phyloP scores from a whole-genome alignment of 1,140 invertebrate species.

The Lepidurus couesii region DNA sequence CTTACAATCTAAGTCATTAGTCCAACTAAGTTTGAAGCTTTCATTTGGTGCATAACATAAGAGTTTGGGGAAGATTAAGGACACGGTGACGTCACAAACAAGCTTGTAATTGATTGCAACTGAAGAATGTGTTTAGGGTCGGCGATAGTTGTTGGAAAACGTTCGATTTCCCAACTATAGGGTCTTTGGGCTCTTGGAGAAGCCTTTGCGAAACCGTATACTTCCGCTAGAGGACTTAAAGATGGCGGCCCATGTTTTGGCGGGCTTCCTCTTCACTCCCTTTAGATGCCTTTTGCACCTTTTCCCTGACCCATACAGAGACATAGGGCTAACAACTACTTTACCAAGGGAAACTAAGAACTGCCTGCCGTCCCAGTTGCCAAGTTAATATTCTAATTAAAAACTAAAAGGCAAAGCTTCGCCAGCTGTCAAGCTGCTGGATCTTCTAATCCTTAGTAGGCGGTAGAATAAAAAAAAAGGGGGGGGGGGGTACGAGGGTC shows the following conservation, averaged over 20 bases:
- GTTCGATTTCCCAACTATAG: too few species aligned
- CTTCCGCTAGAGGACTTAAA: too few species aligned
- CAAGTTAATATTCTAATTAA: slow-evolving; percentile 8
- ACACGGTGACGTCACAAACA: too few species aligned
- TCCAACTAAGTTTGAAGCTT: too few species aligned
- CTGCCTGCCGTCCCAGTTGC: neutral
- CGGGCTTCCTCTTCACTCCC: neutral
- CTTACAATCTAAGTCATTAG: too few species aligned
- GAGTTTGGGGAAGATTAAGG: too few species aligned
- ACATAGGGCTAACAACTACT: neutral
- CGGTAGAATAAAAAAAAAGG: neutral
- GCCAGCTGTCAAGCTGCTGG: neutral
- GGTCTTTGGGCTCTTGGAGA: too few species aligned
- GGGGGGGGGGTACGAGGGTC: neutral
- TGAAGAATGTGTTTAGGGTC: too few species aligned
- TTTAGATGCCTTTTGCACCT: neutral
- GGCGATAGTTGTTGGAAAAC: too few species aligned
- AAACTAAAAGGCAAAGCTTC: neutral
- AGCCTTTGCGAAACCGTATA: too few species aligned
- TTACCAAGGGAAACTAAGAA: neutral
- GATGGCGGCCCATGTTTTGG: neutral
- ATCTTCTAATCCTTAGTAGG: neutral
- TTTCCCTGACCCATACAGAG: neutral
- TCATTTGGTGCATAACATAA: too few species aligned
- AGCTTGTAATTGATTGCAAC: too few species aligned